These are phyloP conservation scores for Cynopterus brachyotis DNA, from an alignment of 2,113 vertebrate genomes.

Conservation along the genomic window DNA sequence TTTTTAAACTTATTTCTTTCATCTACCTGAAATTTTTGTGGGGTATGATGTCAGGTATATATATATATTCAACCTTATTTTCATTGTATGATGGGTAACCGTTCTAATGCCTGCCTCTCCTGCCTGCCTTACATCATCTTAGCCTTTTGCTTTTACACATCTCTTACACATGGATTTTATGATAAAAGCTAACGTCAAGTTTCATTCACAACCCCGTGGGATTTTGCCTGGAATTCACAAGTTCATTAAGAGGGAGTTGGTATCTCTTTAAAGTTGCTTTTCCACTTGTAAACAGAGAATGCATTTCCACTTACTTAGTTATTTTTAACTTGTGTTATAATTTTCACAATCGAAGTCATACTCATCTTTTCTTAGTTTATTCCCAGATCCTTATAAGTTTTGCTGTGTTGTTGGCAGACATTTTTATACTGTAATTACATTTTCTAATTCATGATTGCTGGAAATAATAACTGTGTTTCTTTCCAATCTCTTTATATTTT, in stretches of 20 bases:
- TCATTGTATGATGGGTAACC: accelerated
- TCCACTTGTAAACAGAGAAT: neutral
- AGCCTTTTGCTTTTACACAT: neutral
- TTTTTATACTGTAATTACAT: neutral
- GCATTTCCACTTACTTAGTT: neutral
- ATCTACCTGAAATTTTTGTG: neutral
- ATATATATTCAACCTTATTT: neutral
- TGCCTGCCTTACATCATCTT: neutral
- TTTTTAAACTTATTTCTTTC: neutral
- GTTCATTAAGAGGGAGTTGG: neutral
- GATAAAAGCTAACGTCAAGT: neutral
- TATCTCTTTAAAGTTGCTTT: neutral
- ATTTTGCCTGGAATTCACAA: neutral
- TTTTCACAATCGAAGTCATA: constrained; percentile 3
- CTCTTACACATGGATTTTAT: neutral
- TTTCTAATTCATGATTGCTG: neutral
- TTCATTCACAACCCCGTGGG: neutral
- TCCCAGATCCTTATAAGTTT: neutral
- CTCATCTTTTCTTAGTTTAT: neutral
- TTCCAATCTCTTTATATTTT: neutral
- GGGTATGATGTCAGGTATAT: accelerated
- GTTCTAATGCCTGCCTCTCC: neutral
- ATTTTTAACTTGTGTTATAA: neutral
- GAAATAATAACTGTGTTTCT: neutral
- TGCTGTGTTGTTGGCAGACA: neutral